Percentiles rank a stretch among this genome's conserved stretches.
Conservation (phyloP, 2,113 vertebrate genomes). For the Psittacara wagleri region DNA sequence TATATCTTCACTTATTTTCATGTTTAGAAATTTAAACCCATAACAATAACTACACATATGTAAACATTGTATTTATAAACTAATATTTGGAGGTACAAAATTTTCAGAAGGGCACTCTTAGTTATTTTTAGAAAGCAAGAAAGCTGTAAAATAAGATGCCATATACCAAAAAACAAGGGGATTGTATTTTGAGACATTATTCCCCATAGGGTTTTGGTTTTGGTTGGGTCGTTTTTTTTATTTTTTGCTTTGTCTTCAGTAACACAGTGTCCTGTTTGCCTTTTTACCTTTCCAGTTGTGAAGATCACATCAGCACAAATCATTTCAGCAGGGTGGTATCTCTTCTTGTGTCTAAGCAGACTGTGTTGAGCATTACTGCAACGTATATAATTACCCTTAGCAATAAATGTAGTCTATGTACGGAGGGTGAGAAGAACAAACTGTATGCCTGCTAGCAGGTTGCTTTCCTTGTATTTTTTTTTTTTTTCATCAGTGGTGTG, state of each 20-base stretch:
- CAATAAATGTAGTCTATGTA: neutral
- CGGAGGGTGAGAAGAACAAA: neutral
- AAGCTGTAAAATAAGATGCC: neutral
- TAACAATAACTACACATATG: neutral
- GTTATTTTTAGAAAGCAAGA: neutral
- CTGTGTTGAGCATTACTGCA: neutral
- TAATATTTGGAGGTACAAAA: neutral
- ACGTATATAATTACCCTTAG: neutral
- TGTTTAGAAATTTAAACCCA: neutral
- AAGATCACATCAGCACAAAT: neutral
- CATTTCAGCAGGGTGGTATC: accelerated
- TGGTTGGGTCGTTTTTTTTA: neutral
- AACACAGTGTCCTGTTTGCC: neutral
- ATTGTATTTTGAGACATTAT: neutral
- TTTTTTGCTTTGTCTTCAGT: neutral
- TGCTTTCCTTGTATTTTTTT: neutral
- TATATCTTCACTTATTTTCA: neutral
- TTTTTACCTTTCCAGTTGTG: neutral
- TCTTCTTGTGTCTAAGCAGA: neutral
- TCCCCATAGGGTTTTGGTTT: neutral
- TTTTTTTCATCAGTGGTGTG: neutral
- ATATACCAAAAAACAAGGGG: neutral
- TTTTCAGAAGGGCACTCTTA: accelerated
- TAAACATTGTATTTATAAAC: neutral
- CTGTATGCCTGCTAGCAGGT: neutral